These are phyloP conservation scores for Macquaria australasica DNA, from an alignment of 2,113 vertebrate genomes.

Conservation along the genomic window DNA sequence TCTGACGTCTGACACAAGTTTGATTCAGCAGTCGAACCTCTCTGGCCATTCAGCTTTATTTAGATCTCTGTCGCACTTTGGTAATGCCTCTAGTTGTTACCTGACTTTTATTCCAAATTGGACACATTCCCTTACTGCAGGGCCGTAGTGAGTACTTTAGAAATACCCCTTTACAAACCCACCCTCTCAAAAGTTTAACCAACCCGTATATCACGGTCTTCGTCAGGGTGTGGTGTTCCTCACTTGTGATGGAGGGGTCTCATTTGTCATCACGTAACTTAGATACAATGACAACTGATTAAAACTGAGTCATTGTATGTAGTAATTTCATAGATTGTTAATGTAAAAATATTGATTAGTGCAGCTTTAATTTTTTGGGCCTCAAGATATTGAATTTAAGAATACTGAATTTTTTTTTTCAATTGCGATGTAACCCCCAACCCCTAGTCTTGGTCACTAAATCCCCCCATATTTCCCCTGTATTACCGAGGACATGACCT, in stretches of 20 bases:
- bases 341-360: background rate
- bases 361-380: background rate
- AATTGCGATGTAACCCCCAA: background rate
- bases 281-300: too few species aligned
- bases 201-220: too few species aligned
- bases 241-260: too few species aligned
- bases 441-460: background rate
- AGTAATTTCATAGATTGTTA: background rate
- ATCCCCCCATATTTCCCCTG: background rate
- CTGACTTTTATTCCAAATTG: background rate
- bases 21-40: slow-evolving; percentile 15
- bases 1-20: slow-evolving; percentile 9
- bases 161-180: background rate
- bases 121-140: background rate
- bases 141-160: background rate
- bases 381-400: background rate
- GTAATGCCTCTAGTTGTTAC: background rate
- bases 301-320: too few species aligned
- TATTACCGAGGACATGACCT: background rate
- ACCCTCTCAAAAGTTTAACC: too few species aligned
- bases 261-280: too few species aligned
- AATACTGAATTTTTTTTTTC: background rate
- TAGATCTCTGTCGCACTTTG: background rate
- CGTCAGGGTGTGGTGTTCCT: too few species aligned
- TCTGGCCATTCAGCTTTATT: slow-evolving; percentile 14